A percentile compares a stretch with the other conserved stretches of the same genome.
Evolutionary conservation across 37 sponge, comb jelly and placozoan species (phyloP).

Genomic region (Geodia barretti): DNA sequence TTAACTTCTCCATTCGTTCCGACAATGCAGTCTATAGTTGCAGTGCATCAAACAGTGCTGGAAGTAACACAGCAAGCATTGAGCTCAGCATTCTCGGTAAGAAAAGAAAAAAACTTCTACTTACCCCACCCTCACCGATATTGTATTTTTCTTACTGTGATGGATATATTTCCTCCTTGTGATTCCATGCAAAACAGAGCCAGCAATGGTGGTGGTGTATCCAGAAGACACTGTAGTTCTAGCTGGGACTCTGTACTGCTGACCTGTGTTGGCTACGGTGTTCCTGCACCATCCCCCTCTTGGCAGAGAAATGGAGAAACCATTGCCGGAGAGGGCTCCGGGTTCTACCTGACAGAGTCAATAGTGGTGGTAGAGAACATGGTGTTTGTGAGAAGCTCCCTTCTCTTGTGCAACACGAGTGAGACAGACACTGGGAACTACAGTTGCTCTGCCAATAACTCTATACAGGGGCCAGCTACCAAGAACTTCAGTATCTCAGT

Average conservation of each 20-base stretch:
- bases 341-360: neutral
- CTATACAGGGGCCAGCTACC: neutral
- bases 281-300: neutral
- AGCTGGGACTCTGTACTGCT: constrained; percentile 4
- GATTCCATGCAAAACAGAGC: neutral
- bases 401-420: constrained; percentile 13
- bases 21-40: neutral
- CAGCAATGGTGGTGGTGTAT: neutral
- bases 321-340: neutral
- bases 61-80: neutral
- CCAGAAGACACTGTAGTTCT: neutral
- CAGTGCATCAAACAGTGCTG: neutral
- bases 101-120: too few relatives aligned
- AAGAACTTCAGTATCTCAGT: neutral
- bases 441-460: constrained; percentile 21
- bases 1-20: neutral
- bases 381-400: constrained; percentile 14
- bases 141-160: too few relatives aligned
- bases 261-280: neutral
- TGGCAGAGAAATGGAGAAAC: constrained; percentile 18
- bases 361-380: neutral
- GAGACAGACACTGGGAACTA: constrained; percentile 14
- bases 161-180: too few relatives aligned
- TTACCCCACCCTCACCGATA: too few relatives aligned
- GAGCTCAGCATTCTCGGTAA: neutral